These are phyloP conservation scores for Zootoca vivipara DNA, from an alignment of 2,113 vertebrate genomes.

Conservation along the genomic window DNA sequence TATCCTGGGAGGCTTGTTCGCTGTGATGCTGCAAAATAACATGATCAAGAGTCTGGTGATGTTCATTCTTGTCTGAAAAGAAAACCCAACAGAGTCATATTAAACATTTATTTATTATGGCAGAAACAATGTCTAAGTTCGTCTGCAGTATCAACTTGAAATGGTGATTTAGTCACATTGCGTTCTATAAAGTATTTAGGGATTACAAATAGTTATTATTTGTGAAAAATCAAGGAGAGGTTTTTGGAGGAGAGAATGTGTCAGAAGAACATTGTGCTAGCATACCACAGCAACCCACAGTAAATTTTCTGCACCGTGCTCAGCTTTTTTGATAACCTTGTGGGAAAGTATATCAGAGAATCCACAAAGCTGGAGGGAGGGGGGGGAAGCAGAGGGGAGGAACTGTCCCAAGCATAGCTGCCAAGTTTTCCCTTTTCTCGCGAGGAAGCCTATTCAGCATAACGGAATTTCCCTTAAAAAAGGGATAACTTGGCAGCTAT, in stretches of 20 bases:
- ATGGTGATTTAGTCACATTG: not conserved
- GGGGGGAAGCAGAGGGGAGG: too few species aligned
- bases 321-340: not conserved
- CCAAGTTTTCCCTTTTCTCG: too few species aligned
- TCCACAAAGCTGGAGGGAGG: too few species aligned
- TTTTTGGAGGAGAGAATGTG: not conserved
- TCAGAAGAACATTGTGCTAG: not conserved
- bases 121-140: slow-evolving; percentile 10
- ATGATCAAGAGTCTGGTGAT: not conserved
- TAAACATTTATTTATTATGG: rapidly evolving
- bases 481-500: too few species aligned
- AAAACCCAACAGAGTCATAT: not conserved
- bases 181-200: slow-evolving; percentile 7
- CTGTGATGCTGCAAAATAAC: slow-evolving; percentile 4
- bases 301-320: not conserved
- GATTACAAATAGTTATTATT: slow-evolving; percentile 2
- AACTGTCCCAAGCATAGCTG: not conserved
- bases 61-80: not conserved
- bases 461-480: too few species aligned
- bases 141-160: not conserved
- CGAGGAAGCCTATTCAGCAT: too few species aligned
- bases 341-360: too few species aligned
- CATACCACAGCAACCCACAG: not conserved
- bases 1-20: not conserved
- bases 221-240: not conserved